phyloP scores from a whole-genome alignment of 2,888 invertebrate species.

The Margaritifera margaritifera region DNA sequence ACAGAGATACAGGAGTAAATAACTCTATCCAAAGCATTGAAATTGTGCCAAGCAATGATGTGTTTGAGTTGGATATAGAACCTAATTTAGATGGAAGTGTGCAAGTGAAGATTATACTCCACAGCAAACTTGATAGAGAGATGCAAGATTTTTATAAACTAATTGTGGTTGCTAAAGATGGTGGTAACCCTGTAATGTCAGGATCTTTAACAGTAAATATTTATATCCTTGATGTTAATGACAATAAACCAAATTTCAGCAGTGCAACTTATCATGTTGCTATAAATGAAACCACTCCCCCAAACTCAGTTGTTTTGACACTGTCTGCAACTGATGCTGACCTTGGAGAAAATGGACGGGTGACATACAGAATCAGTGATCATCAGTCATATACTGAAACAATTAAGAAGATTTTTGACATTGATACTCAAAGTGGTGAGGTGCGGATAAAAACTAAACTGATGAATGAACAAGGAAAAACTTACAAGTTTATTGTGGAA shows the following conservation, averaged over 20 bases:
- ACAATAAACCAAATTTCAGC: constrained; percentile 32
- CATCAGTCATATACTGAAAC: constrained; percentile 17
- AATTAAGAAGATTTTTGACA: constrained; percentile 19
- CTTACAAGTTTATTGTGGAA: constrained; percentile 44
- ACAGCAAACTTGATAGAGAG: constrained; percentile 37
- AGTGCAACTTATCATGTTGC: constrained; percentile 23
- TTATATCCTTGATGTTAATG: constrained; percentile 37
- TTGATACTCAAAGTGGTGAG: constrained; percentile 24
- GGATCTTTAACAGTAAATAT: constrained; percentile 30
- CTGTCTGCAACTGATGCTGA: constrained; percentile 89
- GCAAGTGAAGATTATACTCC: constrained; percentile 30
- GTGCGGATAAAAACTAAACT: constrained; percentile 21
- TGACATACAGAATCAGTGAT: constrained; percentile 29
- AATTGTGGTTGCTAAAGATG: constrained; percentile 32
- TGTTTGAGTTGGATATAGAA: constrained; percentile 19
- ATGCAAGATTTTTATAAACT: constrained; percentile 28
- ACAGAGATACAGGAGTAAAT: constrained; percentile 21
- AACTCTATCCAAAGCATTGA: constrained; percentile 36
- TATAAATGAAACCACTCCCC: constrained; percentile 27
- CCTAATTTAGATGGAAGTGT: constrained; percentile 22
- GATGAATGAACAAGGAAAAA: constrained; percentile 16
- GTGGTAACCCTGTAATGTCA: constrained; percentile 24
- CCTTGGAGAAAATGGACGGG: constrained; percentile 81
- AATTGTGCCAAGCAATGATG: constrained; percentile 25
- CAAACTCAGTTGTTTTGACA: constrained; percentile 20